Conservation (phyloP, 2,113 vertebrate genomes). For the Zosterops lateralis region DNA sequence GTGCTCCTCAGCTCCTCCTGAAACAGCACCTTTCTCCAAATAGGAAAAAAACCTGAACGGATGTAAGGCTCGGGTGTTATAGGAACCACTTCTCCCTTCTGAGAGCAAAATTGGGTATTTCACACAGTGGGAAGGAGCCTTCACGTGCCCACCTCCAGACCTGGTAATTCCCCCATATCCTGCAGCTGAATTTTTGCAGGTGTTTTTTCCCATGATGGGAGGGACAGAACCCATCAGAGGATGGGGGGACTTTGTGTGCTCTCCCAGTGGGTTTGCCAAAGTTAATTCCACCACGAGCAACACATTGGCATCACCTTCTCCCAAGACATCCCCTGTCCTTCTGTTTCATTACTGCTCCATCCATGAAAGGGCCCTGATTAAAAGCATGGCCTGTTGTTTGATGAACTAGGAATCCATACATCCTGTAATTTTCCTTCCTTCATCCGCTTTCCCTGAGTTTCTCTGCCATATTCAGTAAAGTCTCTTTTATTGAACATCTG, state of each 20-base stretch:
- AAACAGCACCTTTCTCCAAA: neutral
- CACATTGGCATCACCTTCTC: accelerated
- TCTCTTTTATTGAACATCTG: slow-evolving; percentile 66
- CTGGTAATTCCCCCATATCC: neutral
- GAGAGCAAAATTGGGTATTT: neutral
- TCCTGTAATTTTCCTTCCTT: slow-evolving; percentile 22
- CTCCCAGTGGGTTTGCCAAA: neutral
- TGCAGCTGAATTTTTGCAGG: neutral
- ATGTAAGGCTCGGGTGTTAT: neutral
- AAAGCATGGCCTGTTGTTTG: neutral
- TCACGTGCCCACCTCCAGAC: neutral
- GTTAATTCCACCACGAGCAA: neutral
- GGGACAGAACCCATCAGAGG: neutral
- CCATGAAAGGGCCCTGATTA: neutral
- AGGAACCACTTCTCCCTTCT: neutral
- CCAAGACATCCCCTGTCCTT: neutral
- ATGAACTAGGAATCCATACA: slow-evolving; percentile 8
- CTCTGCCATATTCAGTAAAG: slow-evolving; percentile 40
- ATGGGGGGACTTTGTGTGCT: neutral
- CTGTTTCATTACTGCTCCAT: neutral
- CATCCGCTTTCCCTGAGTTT: slow-evolving; percentile 17
- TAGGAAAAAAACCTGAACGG: neutral
- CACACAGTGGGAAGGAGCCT: neutral
- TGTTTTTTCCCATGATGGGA: too few species aligned
- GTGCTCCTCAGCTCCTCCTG: neutral